Conservation (phyloP, 2,797 vertebrate genomes). For the Crocodylus rhombifer region DNA sequence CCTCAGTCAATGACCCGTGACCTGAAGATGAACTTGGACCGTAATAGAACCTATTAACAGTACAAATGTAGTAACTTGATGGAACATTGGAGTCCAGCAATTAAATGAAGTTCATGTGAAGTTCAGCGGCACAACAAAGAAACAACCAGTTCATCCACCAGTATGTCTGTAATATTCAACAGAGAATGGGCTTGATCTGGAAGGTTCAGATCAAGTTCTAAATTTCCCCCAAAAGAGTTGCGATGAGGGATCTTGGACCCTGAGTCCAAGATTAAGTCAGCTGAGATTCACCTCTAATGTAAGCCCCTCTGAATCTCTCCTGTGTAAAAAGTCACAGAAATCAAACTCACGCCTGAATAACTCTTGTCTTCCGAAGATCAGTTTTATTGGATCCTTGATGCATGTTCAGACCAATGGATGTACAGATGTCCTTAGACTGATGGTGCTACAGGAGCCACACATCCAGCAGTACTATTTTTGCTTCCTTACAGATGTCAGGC, state of each 20-base stretch:
- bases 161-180: conserved; percentile 36
- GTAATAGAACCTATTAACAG: conserved; percentile 76
- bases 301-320: background rate
- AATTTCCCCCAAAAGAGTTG: conserved; percentile 27
- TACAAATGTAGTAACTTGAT: conserved; percentile 70
- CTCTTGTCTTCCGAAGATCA: background rate
- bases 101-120: conserved; percentile 74
- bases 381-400: background rate
- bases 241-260: background rate
- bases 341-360: background rate
- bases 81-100: conserved; percentile 56
- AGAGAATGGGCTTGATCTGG: background rate
- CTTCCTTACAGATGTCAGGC: background rate
- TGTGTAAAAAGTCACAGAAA: background rate
- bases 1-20: conserved; percentile 61
- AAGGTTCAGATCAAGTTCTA: conserved; percentile 13
- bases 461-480: conserved; percentile 27
- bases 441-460: background rate
- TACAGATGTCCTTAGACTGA: background rate
- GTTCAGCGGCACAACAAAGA: conserved; percentile 63
- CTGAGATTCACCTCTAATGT: background rate
- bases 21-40: conserved; percentile 72
- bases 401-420: fast-evolving
- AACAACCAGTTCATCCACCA: conserved; percentile 48
- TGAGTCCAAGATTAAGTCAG: background rate